phyloP scores from a whole-genome alignment of 1,140 invertebrate species.

The Caerostris darwini region DNA sequence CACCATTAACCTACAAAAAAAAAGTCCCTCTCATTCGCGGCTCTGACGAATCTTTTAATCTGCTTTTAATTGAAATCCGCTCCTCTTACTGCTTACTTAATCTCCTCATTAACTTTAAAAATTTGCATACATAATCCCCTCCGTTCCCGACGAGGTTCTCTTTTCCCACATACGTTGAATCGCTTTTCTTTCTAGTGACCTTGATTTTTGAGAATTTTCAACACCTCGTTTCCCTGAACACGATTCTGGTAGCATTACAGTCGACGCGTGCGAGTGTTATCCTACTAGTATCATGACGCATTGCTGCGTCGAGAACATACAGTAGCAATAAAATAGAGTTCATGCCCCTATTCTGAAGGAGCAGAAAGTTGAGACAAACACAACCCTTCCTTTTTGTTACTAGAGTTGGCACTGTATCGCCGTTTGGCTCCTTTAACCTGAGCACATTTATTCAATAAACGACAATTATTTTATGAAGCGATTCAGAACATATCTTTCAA shows the following conservation, averaged over 20 bases:
- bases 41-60: neutral
- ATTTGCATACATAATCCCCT: neutral
- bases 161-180: too few relatives aligned
- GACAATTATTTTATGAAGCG: too few relatives aligned
- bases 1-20: neutral
- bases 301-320: too few relatives aligned
- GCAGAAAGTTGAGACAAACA: too few relatives aligned
- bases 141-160: neutral
- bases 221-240: neutral
- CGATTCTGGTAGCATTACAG: neutral
- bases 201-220: neutral
- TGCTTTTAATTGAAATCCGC: neutral
- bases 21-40: neutral
- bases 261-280: neutral
- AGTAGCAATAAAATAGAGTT: too few relatives aligned
- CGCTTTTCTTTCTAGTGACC: neutral
- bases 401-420: too few relatives aligned
- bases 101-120: neutral
- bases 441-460: too few relatives aligned
- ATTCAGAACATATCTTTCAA: too few relatives aligned
- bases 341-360: too few relatives aligned
- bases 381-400: too few relatives aligned
- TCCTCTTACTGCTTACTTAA: neutral
- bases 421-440: too few relatives aligned
- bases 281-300: too few relatives aligned